Evolutionary conservation across 2,888 invertebrate genomes (phyloP), one percentile per base, ranked within the genome.

Genomic region (Ophraella communa): DNA sequence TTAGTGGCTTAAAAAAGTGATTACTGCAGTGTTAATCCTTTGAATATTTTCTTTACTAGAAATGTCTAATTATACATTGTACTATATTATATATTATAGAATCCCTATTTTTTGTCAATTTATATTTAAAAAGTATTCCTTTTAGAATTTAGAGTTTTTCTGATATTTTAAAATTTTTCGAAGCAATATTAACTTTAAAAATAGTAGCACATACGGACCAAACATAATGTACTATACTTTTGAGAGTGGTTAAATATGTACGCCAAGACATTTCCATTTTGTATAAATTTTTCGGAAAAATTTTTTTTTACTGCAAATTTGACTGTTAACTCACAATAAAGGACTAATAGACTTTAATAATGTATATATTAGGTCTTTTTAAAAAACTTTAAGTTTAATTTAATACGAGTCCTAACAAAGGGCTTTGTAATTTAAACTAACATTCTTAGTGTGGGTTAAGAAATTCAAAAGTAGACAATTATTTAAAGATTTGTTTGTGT

Each of bases 21-120:
- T 74, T 70, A 68, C 68, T 73, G 47, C 53, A n/a, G 61, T 24
- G 47, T 35, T 53, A 57, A 59, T 68, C 71, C 69, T 69, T 71
- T 63, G 66, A 71, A 70, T 70, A 71, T 71, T 62, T 68, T 66
- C 60, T 65, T 61, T 62, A 70, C 66, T 72, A 60, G 66, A 65
- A 56, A 68, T 73, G 71, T 73, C 67, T 62, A 74, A 71, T 71
- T 74, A 75, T 73, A 74, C 74, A 75, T 72, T 73, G 70, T 73
- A 73, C 65, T 69, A 69, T 71, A 72, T 66, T 70, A 70, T 72
- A 71, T 70, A 70, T 67, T 66, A 71, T 71, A 74, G 72, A 73
- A 66, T 68, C 71, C 75, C 75, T 77, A 74, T 78, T 78, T 78
- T 77, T 76, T 74, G 74, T 77, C 76, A 69, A 73, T 76, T 73